phyloP scores from a whole-genome alignment of 2,113 vertebrate genomes.

The Fukomys damarensis region DNA sequence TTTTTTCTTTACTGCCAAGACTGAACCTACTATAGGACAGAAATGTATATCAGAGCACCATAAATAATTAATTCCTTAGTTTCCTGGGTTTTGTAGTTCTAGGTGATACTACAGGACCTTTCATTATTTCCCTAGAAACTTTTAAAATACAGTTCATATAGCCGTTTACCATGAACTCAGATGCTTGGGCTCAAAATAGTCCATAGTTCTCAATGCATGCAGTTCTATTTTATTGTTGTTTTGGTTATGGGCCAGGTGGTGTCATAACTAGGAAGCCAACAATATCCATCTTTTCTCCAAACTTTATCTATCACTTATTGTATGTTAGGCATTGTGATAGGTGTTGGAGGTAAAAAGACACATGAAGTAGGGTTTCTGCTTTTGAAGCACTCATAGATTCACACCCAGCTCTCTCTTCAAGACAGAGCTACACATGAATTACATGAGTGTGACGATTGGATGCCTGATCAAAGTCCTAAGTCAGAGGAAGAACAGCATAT shows the following conservation, averaged over 20 bases:
- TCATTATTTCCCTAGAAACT: neutral
- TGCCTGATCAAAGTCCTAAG: constrained; percentile 2
- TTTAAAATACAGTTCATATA: constrained; percentile 32
- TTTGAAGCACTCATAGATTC: neutral
- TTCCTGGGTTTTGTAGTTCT: constrained; percentile 53
- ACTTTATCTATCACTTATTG: neutral
- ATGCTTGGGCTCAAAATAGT: neutral
- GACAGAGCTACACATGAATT: neutral
- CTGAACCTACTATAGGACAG: constrained; percentile 25
- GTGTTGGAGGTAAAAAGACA: constrained; percentile 16
- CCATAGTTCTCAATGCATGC: neutral
- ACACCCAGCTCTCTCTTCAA: constrained; percentile 30
- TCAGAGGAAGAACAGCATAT: neutral
- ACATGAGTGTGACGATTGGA: constrained; percentile 1
- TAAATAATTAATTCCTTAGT: constrained; percentile 55
- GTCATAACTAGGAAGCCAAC: constrained; percentile 24
- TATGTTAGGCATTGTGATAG: neutral
- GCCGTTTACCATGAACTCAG: constrained; percentile 13
- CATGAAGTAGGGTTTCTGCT: neutral
- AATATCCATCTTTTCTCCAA: constrained; percentile 51
- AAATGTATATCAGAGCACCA: neutral
- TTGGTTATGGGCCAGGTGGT: neutral
- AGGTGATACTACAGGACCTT: constrained; percentile 25
- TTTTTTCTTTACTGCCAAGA: constrained; percentile 50
- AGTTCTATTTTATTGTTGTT: neutral